phyloP scores from a whole-genome alignment of 2,797 vertebrate species.

The Crossoptilon crossoptilon region DNA sequence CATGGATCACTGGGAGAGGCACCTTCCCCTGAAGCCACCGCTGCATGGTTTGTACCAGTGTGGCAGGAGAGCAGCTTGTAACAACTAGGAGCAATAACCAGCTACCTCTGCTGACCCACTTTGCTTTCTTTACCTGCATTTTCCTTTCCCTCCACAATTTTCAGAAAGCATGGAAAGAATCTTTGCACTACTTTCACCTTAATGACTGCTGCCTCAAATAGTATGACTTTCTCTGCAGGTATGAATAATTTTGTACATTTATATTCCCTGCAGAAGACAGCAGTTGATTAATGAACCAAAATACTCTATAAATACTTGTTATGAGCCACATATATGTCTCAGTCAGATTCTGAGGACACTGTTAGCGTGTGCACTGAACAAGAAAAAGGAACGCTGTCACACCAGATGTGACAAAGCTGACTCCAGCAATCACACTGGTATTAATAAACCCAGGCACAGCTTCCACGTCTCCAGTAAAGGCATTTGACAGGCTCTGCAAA shows the following conservation, averaged over 20 bases:
- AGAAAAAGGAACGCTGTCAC: neutral
- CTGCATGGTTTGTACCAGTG: neutral
- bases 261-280: neutral
- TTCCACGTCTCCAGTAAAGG: slow-evolving; percentile 39
- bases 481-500: slow-evolving; percentile 29
- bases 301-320: neutral
- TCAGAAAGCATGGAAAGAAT: neutral
- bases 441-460: slow-evolving; percentile 32
- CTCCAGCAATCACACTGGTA: neutral
- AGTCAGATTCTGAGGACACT: neutral
- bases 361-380: neutral
- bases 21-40: neutral
- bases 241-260: neutral
- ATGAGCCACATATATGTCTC: neutral
- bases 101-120: neutral
- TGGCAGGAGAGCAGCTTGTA: neutral
- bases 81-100: neutral
- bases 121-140: neutral
- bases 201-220: neutral
- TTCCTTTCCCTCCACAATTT: neutral
- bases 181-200: neutral
- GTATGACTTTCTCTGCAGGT: neutral
- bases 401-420: neutral
- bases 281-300: neutral
- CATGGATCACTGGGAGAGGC: neutral